Evolutionary conservation across 2,888 invertebrate genomes (phyloP), one percentile per base, ranked within the genome.

Genomic region (Choristoneura rosaceana): DNA sequence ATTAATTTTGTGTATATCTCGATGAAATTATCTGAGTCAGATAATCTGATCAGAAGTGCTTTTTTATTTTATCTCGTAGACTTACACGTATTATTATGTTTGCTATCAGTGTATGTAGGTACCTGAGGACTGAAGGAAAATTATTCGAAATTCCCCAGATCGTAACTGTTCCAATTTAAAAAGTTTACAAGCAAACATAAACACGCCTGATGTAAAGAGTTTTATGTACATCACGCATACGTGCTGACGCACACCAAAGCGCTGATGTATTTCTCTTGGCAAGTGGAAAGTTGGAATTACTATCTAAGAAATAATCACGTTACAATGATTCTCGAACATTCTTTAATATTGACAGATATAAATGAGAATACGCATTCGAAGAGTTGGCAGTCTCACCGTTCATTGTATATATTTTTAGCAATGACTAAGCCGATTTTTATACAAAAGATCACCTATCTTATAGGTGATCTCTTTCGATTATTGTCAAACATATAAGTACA

Each of bases 191-290:
- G 74, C 71, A 77, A 76, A 70, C 73, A 75, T 76, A 79, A 77
- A 77, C 76, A 65, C 62, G 58, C 17, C 45, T 38, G 68, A 50
- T 70, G 71, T 76, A 75, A 76, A 69, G 69, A 69, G 60, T 69
- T 71, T 71, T 66, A 74, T 71, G 64, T 66, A 76, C 74, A 77
- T 79, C 78, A 79, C 78, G 76, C 78, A 77, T 81, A 78, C 70
- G 59, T 73, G 69, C 75, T 84, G 85, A 83, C 85, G 83, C 80
- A 84, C 78, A 71, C 68, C 75, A 33, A 63, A 70, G 17, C 50
- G 60, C 50, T 65, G 70, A 61, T 69, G 69, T 77, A 74, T 76
- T 77, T 75, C 74, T 76, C 70, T 77, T 77, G 77, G 77, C 77
- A 73, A 71, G 70, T 65, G 70, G 60, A 69, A 66, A 74, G 65